Base-by-base conservation (phyloP, 1,140 invertebrate species). In the Calosoma granatense region DNA sequence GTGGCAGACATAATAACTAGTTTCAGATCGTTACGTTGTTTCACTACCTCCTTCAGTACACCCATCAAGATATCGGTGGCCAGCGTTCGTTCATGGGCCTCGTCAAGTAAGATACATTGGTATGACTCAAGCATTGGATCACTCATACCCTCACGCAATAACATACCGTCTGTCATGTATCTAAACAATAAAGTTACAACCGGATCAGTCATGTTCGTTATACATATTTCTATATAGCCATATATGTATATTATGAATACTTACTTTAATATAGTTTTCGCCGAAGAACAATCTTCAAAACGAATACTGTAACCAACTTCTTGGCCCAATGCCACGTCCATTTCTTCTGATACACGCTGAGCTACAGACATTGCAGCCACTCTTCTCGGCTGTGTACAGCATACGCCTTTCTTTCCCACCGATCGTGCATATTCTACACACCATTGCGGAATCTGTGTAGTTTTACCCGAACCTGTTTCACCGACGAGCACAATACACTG, bases 161-260 rank as follows among this genome's bases (percentile, higher is more conserved):
- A 83, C 97, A 99, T 99, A 94, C 97, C 97, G 70, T 99, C 97
- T 11, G 97, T 99, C 90, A 98, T 96, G 70, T 99, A 98, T 68
- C 84, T 86, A 67, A 47, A 66, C n/a, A n/a, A n/a, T n/a, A n/a
- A n/a, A n/a, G n/a, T n/a, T n/a, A n/a, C 63, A 60, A 39, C 30
- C 54, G 19, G 20, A 15, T n/a, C 22, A 59, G 2, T 54, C 12
- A 2, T 21, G 21, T 22, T 51, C n/a, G n/a, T n/a, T n/a, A n/a
- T n/a, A n/a, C n/a, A n/a, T n/a, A n/a, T n/a, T n/a, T n/a, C n/a
- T n/a, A n/a, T n/a, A n/a, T n/a, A 36, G n/a, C 26, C 26, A 36
- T 36, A 36, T 9, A 47, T 47, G 4, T 12, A 47, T 4, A 47
- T 6, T 47, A 47, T 6, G 4, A 30, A 47, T 14, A 66, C 63